Percentiles rank a stretch among this genome's conserved stretches.
Conservation (phyloP, 1,140 invertebrate species). For the Luehdorfia chinensis region DNA sequence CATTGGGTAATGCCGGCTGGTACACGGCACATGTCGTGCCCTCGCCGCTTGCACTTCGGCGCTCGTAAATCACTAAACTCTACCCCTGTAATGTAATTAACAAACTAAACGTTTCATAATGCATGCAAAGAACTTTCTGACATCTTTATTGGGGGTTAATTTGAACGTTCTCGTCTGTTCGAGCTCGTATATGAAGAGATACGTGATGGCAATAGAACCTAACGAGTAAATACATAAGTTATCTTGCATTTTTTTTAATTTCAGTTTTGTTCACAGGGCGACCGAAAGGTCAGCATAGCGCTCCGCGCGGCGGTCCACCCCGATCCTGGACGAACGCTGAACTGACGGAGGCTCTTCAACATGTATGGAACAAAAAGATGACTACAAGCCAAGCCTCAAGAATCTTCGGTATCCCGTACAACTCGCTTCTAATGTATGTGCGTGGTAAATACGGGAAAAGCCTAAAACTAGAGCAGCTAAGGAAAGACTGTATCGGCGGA, state of each 20-base stretch:
- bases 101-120: constrained; percentile 39
- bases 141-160: constrained; percentile 20
- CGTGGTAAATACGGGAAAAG: constrained; percentile 95
- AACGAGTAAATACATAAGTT: too few species aligned
- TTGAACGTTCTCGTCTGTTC: too few species aligned
- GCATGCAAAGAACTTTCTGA: constrained; percentile 22
- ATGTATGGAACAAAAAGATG: constrained; percentile 96
- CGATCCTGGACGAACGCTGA: constrained; percentile 94
- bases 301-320: constrained; percentile 90
- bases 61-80: constrained; percentile 51
- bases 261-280: constrained; percentile 74
- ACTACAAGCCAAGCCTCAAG: constrained; percentile 94
- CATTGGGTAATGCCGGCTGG: constrained; percentile 48
- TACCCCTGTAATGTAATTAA: constrained; percentile 49
- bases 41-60: constrained; percentile 37
- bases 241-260: too few species aligned
- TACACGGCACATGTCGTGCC: constrained; percentile 67
- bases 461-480: constrained; percentile 89
- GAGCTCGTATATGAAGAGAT: too few species aligned
- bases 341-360: constrained; percentile 90
- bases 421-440: constrained; percentile 94
- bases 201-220: too few species aligned
- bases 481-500: constrained; percentile 90
- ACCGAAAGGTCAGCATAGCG: constrained; percentile 92
- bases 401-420: constrained; percentile 94